phyloP scores from a whole-genome alignment of 2,113 vertebrate species.

The Acrocephalus kingi region DNA sequence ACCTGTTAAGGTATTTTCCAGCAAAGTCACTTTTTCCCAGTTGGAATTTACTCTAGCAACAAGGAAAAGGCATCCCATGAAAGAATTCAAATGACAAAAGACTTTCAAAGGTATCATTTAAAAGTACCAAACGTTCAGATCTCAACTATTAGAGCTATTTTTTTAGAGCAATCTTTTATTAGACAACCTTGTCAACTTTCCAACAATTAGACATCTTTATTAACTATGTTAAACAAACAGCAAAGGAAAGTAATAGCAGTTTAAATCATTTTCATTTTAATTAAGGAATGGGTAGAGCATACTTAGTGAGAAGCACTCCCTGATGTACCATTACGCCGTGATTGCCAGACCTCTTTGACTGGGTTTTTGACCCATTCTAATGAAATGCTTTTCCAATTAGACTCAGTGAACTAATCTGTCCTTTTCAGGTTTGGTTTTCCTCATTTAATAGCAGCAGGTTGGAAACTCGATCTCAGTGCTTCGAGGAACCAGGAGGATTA shows the following conservation, averaged over 20 bases:
- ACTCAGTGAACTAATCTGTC: conserved; percentile 61
- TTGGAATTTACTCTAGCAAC: background rate
- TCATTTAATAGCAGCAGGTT: conserved; percentile 47
- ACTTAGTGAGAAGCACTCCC: conserved; percentile 68
- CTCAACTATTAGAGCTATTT: background rate
- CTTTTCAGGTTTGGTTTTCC: conserved; percentile 54
- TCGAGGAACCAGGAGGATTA: conserved; percentile 60
- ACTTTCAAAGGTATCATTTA: background rate
- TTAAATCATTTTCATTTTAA: conserved; percentile 73
- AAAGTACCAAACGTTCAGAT: background rate
- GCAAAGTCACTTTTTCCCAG: background rate
- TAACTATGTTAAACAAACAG: conserved; percentile 30
- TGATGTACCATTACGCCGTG: conserved; percentile 43
- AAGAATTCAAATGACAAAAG: background rate
- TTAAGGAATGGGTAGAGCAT: conserved; percentile 50
- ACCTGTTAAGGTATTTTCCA: background rate
- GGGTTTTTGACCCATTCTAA: conserved; percentile 71
- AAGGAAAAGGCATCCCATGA: background rate
- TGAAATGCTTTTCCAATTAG: conserved; percentile 72
- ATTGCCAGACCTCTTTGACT: conserved; percentile 53
- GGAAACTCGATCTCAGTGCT: conserved; percentile 52
- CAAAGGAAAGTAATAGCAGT: conserved; percentile 42
- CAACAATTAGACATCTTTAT: conserved; percentile 32
- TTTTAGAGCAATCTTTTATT: background rate
- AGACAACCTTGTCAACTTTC: background rate